Evolutionary conservation across 2,888 invertebrate species (phyloP).

Genomic region (Palloptera scutellata): DNA sequence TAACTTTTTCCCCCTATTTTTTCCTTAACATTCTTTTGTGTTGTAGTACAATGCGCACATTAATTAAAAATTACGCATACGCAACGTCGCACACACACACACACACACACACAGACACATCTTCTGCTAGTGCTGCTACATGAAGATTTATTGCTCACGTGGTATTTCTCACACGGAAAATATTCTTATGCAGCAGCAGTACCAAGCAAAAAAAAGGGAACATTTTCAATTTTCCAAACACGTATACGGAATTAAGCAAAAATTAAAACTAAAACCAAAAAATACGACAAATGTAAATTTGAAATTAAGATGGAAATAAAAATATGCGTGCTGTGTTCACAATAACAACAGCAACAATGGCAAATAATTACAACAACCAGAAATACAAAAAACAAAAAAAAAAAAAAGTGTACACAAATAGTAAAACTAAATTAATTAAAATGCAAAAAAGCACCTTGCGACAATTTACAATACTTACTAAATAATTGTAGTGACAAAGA

Average conservation of each 20-base stretch:
- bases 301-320: not conserved
- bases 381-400: constrained; percentile 6
- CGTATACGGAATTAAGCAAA: constrained; percentile 23
- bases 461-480: too few species aligned
- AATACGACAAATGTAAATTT: constrained; percentile 7
- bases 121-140: not conserved
- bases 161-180: not conserved
- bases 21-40: too few species aligned
- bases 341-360: constrained; percentile 7
- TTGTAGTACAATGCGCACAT: constrained; percentile 1
- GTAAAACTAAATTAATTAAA: too few species aligned
- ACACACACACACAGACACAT: not conserved
- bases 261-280: not conserved
- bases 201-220: not conserved
- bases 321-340: not conserved
- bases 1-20: too few species aligned
- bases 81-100: constrained; percentile 19
- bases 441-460: too few species aligned
- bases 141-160: constrained; percentile 19
- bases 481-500: too few species aligned
- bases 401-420: not conserved
- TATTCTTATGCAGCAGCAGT: not conserved
- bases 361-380: not conserved
- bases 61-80: constrained; percentile 29
- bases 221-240: constrained; percentile 9